Percentiles rank a stretch among this genome's conserved stretches.
These are phyloP conservation scores for Tenthredo mesomela DNA, from an alignment of 2,888 invertebrate species.

Conservation along the genomic window DNA sequence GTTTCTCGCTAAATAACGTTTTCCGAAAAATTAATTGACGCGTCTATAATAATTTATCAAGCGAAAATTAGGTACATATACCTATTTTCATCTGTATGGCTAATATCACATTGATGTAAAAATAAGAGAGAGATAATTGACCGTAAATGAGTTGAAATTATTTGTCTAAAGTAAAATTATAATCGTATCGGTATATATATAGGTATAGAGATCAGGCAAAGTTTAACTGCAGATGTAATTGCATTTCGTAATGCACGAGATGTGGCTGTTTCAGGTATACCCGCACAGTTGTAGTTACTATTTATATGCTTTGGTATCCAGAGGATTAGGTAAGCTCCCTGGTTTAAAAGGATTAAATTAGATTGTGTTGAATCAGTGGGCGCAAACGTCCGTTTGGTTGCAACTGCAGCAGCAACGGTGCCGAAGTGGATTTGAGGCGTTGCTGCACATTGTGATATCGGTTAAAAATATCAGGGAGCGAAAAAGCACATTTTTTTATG, in stretches of 20 bases:
- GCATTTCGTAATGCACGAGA: slow-evolving; percentile 11
- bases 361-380: slow-evolving; percentile 47
- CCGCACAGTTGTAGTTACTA: slow-evolving; percentile 26
- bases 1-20: not conserved
- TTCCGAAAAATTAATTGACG: not conserved
- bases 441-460: slow-evolving; percentile 11
- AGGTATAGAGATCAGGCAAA: slow-evolving; percentile 28
- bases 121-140: not conserved
- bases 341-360: slow-evolving; percentile 50
- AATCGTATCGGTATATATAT: not conserved
- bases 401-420: not conserved
- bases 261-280: not conserved
- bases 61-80: not conserved
- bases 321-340: slow-evolving; percentile 37
- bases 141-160: not conserved
- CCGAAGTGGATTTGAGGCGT: not conserved
- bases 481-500: not conserved
- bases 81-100: not conserved
- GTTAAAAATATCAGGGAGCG: slow-evolving; percentile 3
- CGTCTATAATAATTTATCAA: not conserved
- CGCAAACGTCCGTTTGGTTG: slow-evolving; percentile 30
- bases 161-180: not conserved
- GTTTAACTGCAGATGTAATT: slow-evolving; percentile 13
- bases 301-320: slow-evolving; percentile 6
- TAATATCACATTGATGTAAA: not conserved